phyloP scores from a whole-genome alignment of 2,888 invertebrate genomes.

The Malacosoma neustria region DNA sequence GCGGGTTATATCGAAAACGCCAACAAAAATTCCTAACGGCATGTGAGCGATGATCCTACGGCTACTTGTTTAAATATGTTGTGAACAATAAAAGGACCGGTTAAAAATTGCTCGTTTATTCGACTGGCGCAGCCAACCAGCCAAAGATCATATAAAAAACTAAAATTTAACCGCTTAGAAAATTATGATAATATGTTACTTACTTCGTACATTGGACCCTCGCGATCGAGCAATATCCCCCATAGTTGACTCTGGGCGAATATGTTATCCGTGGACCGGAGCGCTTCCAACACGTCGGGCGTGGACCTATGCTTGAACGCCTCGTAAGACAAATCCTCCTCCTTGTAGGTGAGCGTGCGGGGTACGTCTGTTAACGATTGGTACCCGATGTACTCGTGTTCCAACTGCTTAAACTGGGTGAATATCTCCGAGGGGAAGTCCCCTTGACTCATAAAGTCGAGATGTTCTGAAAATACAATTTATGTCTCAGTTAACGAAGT shows the following conservation, averaged over 20 bases:
- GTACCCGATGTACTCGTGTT: conserved; percentile 95
- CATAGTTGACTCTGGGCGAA: conserved; percentile 88
- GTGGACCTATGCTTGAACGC: conserved; percentile 79
- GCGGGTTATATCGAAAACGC: too few relatives aligned
- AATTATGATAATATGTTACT: too few relatives aligned
- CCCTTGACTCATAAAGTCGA: conserved; percentile 95
- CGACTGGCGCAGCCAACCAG: too few relatives aligned
- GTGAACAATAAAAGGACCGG: too few relatives aligned
- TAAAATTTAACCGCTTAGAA: too few relatives aligned
- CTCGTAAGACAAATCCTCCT: conserved; percentile 74
- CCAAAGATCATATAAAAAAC: too few relatives aligned
- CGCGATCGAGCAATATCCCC: conserved; percentile 86
- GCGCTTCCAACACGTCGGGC: conserved; percentile 82
- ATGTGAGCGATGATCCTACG: too few relatives aligned
- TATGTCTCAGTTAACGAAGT: too few relatives aligned
- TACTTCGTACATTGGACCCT: conserved; percentile 87
- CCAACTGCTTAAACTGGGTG: conserved; percentile 89
- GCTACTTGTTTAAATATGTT: too few relatives aligned
- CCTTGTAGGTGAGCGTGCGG: conserved; percentile 83
- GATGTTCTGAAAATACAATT: conserved; percentile 90
- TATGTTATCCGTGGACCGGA: conserved; percentile 81
- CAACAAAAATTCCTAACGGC: too few relatives aligned
- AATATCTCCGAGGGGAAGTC: conserved; percentile 83
- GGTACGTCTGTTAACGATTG: conserved; percentile 97
- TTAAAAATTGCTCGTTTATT: too few relatives aligned